phyloP scores from a whole-genome alignment of 2,888 invertebrate species.

The Drosophila nigritarsus region DNA sequence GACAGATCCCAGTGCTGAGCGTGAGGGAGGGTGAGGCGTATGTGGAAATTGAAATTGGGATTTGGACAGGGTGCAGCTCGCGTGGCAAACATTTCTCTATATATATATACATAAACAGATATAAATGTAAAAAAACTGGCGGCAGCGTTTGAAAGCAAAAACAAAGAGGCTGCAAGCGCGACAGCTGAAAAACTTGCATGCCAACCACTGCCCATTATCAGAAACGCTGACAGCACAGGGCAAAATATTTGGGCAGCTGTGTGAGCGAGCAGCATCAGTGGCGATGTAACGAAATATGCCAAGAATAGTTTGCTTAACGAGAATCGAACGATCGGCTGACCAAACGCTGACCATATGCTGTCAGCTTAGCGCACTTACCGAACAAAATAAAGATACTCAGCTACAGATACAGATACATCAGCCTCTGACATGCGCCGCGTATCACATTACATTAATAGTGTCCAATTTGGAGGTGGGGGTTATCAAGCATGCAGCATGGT shows the following conservation, averaged over 20 bases:
- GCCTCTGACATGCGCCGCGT: slow-evolving; percentile 40
- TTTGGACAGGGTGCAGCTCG: slow-evolving; percentile 12
- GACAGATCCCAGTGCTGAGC: slow-evolving; percentile 20
- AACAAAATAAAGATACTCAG: slow-evolving; percentile 5
- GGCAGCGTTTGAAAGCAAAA: slow-evolving; percentile 3
- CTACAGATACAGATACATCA: slow-evolving; percentile 42
- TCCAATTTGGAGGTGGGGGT: slow-evolving; percentile 40
- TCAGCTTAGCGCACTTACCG: slow-evolving; percentile 27
- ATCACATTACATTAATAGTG: slow-evolving; percentile 69
- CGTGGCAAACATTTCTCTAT: slow-evolving; percentile 10
- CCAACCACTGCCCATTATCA: slow-evolving; percentile 3
- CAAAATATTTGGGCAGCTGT: slow-evolving; percentile 75
- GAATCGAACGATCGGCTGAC: slow-evolving; percentile 31
- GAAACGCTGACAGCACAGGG: slow-evolving; percentile 45
- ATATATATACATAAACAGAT: neutral
- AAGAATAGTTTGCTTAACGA: slow-evolving; percentile 47
- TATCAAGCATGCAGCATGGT: neutral
- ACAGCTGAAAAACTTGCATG: slow-evolving; percentile 40
- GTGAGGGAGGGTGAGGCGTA: neutral
- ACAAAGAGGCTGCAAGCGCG: slow-evolving; percentile 9
- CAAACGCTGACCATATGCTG: slow-evolving; percentile 59
- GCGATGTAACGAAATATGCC: slow-evolving; percentile 58
- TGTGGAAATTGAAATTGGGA: slow-evolving; percentile 1
- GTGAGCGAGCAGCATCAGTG: slow-evolving; percentile 11
- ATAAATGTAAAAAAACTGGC: slow-evolving; percentile 1